Conservation (phyloP, 2,797 vertebrate genomes). For the Syngnathus rostellatus region DNA sequence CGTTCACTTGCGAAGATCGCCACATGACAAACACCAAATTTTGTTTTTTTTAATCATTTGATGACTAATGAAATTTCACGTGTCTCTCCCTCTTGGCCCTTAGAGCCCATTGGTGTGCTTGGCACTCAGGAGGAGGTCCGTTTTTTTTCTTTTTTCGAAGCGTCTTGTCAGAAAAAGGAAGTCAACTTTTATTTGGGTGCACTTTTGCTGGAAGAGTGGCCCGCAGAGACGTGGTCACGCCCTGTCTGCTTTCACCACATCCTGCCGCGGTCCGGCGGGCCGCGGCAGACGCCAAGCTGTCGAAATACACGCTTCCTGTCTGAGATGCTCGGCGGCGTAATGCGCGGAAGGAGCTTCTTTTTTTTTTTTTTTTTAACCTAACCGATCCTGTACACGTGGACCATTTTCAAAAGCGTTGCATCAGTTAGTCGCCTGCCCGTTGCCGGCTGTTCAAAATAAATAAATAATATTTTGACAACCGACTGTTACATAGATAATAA, state of each 20-base stretch:
- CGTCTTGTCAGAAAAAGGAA: conserved; percentile 34
- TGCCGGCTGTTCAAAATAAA: background rate
- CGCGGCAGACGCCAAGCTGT: conserved; percentile 46
- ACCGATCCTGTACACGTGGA: background rate
- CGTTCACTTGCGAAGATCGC: background rate
- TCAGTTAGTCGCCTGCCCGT: background rate
- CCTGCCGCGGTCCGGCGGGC: conserved; percentile 49
- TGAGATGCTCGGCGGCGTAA: background rate
- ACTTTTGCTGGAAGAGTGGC: conserved; percentile 33
- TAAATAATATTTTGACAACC: background rate
- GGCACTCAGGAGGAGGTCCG: background rate
- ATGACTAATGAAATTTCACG: background rate
- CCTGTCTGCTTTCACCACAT: conserved; percentile 68
- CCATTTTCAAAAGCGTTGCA: background rate
- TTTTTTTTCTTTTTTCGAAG: conserved; percentile 1
- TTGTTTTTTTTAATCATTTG: background rate
- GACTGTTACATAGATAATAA: no score
- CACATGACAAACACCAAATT: background rate
- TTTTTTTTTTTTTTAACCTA: no score
- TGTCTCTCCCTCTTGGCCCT: background rate
- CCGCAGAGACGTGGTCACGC: conserved; percentile 43
- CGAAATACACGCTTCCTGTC: conserved; percentile 4
- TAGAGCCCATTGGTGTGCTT: conserved; percentile 23
- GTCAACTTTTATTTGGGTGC: conserved; percentile 51
- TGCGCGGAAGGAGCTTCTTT: background rate